Base-by-base conservation (phyloP, 2,888 invertebrate species). In the Drosophila anomelani region DNA sequence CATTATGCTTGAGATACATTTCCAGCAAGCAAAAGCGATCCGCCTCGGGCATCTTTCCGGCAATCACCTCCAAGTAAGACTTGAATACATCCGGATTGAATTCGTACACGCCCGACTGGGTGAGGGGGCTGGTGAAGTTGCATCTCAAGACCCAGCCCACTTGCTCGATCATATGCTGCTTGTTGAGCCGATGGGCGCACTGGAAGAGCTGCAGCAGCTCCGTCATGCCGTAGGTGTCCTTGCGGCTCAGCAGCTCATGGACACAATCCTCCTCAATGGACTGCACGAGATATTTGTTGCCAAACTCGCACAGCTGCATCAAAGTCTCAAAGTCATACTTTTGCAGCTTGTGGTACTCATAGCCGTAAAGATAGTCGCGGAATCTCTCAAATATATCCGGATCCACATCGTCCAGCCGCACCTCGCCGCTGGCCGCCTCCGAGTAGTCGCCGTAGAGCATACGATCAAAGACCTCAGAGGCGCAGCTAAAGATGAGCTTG, bases 401-500 rank as follows among this genome's bases (percentile, higher is more conserved):
- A 0, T 67, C 59, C 3, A 78, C 74, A 46, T 78, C 69, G 2
- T 32, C 46, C 3, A 78, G 15, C 1, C 29, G 41, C 2, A 78
- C 70, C 3, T 61, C 56, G 0, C 63, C 61, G n/a, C 38, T 62
- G 0, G 15, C 46, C 17, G 66, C 46, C 58, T 78, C 79, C 10
- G 54, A 34, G 1, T 57, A 78, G 15, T 38, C 62, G 0, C 76
- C 78, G 5, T 44, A 78, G 2, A 78, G 66, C 78, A 78, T 78
- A 15, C 74, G 73, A 8, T 70, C 67, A 17, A 78, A 78, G 2
- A 67, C 76, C 2, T 78, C 76, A 0, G 78, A 78, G 57, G 78
- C 76, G 3, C 66, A 60, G 49, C 76, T 58, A 0, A 78, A 56
- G 13, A 76, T 69, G 47, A 78, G 43, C 8, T 67, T 67, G 58